A percentile compares a stretch with the other conserved stretches of the same genome.
These are phyloP conservation scores for Periphyllus acericola DNA, from an alignment of 2,888 invertebrate genomes.

Conservation along the genomic window DNA sequence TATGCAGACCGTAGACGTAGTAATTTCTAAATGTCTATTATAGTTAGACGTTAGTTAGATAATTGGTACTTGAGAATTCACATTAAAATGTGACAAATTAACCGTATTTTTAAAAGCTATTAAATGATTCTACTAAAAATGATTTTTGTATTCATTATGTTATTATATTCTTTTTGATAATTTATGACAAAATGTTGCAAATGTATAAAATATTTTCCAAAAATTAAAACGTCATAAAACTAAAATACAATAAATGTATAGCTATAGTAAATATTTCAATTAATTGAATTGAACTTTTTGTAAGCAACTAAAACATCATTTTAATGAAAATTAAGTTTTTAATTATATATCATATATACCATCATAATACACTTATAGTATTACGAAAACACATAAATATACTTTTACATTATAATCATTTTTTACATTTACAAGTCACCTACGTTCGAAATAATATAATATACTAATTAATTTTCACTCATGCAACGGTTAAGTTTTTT, in stretches of 20 bases:
- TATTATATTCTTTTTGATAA: background rate
- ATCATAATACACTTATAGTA: background rate
- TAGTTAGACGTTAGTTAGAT: no score
- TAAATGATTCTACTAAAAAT: no score
- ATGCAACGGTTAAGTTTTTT: background rate
- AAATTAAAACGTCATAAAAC: constrained; percentile 4
- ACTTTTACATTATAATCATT: background rate
- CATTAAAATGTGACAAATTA: no score
- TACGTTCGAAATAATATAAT: background rate
- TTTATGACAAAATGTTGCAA: background rate
- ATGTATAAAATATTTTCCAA: background rate
- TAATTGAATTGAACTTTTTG: constrained; percentile 5
- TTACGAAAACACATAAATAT: background rate
- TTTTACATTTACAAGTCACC: background rate
- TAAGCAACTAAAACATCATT: background rate
- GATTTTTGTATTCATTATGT: no score
- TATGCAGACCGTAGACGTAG: no score
- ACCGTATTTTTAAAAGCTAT: no score
- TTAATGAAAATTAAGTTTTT: constrained; percentile 5
- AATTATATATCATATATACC: background rate
- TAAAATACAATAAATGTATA: background rate
- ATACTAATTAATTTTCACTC: background rate
- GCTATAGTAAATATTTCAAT: background rate
- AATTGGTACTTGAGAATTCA: no score
- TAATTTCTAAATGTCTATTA: no score